These are phyloP conservation scores for Melanotaenia pygmaea DNA, from an alignment of 2,797 vertebrate genomes.

Conservation along the genomic window DNA sequence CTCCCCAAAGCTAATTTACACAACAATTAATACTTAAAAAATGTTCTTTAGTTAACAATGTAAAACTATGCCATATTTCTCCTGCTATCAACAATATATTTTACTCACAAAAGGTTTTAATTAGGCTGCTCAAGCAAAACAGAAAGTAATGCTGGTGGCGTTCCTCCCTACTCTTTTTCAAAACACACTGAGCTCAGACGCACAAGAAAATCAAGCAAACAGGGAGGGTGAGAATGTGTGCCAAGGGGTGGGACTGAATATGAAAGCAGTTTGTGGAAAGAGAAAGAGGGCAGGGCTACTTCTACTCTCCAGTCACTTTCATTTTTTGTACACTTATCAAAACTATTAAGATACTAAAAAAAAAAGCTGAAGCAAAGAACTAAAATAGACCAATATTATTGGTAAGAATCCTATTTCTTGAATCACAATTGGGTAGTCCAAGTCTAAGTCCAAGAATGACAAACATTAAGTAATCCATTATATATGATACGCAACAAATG, in stretches of 20 bases:
- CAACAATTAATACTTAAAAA: background rate
- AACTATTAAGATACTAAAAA: background rate
- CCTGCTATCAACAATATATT: background rate
- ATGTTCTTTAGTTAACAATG: background rate
- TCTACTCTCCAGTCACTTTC: background rate
- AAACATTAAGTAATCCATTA: background rate
- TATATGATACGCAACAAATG: background rate
- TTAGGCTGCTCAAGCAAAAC: background rate
- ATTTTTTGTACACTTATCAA: background rate
- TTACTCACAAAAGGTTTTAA: background rate
- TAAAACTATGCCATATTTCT: background rate
- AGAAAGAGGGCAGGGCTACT: slow-evolving; percentile 21
- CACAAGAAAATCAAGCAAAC: slow-evolving; percentile 8
- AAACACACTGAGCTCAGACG: slow-evolving; percentile 12
- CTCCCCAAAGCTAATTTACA: background rate
- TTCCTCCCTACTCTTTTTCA: slow-evolving; percentile 47
- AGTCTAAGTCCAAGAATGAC: background rate
- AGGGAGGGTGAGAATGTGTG: slow-evolving; percentile 11
- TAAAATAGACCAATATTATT: background rate
- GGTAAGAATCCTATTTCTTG: background rate
- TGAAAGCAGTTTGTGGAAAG: background rate
- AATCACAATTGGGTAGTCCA: background rate
- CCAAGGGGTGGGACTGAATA: background rate
- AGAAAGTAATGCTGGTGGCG: background rate
- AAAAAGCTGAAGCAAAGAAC: background rate